phyloP scores from a whole-genome alignment of 2,113 vertebrate species.

The Oncorhynchus tshawytscha region DNA sequence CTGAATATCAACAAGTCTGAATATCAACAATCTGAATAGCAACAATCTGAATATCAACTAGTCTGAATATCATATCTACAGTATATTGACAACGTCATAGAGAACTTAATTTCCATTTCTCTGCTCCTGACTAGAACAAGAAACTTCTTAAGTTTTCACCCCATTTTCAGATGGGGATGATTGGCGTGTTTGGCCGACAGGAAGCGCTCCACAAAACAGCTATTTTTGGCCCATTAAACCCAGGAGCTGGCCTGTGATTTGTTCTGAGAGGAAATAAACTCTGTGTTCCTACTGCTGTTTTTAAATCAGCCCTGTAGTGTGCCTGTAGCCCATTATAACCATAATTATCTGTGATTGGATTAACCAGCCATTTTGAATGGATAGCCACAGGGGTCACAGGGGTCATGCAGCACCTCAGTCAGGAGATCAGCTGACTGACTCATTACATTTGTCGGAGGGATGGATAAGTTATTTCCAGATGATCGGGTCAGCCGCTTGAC shows the following conservation, averaged over 20 bases:
- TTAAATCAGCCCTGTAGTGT: slow-evolving; percentile 24
- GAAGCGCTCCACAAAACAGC: slow-evolving; percentile 22
- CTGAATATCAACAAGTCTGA: no score
- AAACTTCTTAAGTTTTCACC: neutral
- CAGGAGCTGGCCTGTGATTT: slow-evolving; percentile 32
- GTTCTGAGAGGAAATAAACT: neutral
- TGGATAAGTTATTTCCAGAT: slow-evolving; percentile 48
- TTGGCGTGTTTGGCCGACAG: slow-evolving; percentile 20
- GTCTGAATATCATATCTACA: no score
- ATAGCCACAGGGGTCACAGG: slow-evolving; percentile 40
- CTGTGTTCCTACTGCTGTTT: slow-evolving; percentile 28
- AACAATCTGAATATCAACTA: no score
- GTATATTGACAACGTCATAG: no score
- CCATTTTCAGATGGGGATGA: slow-evolving; percentile 13
- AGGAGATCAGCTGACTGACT: slow-evolving; percentile 46
- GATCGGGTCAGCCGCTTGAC: slow-evolving; percentile 10
- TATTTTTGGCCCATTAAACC: slow-evolving; percentile 40
- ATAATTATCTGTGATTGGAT: slow-evolving; percentile 23
- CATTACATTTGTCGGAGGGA: slow-evolving; percentile 20
- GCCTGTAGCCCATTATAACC: slow-evolving; percentile 42
- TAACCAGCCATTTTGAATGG: slow-evolving; percentile 20
- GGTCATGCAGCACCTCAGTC: slow-evolving; percentile 9
- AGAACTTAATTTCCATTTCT: neutral
- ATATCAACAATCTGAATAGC: no score
- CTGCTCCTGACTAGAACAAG: neutral